Evolutionary conservation across 2,888 invertebrate genomes (phyloP).

Genomic region (Noctua janthe): DNA sequence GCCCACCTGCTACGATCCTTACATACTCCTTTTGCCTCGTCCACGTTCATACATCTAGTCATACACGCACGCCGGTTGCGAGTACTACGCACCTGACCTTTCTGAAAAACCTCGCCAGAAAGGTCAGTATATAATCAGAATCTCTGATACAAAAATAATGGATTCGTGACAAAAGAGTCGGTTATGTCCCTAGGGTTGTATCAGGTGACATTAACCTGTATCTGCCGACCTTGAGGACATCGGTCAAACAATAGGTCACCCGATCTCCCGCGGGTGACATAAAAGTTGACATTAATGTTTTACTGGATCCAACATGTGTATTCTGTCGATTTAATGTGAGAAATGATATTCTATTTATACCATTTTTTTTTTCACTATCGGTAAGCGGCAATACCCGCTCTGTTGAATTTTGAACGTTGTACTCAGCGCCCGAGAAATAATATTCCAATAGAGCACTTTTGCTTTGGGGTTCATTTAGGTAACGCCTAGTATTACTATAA

Average conservation of each 20-base stretch:
- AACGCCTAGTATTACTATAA: not conserved
- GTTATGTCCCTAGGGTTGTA: slow-evolving; percentile 3
- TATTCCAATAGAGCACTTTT: not conserved
- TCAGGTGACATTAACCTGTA: slow-evolving; percentile 41
- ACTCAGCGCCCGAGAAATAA: not conserved
- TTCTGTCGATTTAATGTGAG: slow-evolving; percentile 12
- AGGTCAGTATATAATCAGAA: not conserved
- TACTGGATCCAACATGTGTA: slow-evolving; percentile 18
- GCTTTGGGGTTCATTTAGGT: not conserved
- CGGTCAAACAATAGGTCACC: slow-evolving; percentile 51
- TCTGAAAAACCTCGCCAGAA: too few species aligned
- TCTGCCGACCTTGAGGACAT: slow-evolving; percentile 40
- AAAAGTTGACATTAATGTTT: slow-evolving; percentile 53
- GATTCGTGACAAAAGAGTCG: slow-evolving; percentile 14
- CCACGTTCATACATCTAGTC: too few species aligned
- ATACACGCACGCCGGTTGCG: too few species aligned
- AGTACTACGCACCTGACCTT: too few species aligned
- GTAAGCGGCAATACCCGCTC: not conserved
- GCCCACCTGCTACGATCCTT: too few species aligned
- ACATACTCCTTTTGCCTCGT: too few species aligned
- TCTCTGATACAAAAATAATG: slow-evolving; percentile 16
- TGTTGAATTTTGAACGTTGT: not conserved
- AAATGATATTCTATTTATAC: not conserved
- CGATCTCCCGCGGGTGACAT: slow-evolving; percentile 41
- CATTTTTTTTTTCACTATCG: not conserved